These are phyloP conservation scores for Heterohyrax brucei DNA, from an alignment of 2,797 vertebrate genomes.

Conservation along the genomic window DNA sequence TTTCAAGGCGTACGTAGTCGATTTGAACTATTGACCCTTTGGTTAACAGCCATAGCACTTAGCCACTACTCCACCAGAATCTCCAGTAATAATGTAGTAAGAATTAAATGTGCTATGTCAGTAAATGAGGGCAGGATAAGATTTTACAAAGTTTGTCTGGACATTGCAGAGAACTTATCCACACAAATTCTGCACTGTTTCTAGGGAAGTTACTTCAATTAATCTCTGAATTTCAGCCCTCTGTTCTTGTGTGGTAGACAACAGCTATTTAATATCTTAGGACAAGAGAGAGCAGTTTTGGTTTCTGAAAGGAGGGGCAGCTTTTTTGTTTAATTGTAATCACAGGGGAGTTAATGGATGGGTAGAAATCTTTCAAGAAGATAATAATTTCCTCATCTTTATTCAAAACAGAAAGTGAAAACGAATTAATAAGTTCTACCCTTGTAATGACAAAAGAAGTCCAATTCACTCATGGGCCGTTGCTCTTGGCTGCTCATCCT, in stretches of 20 bases:
- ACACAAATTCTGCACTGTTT: conserved; percentile 30
- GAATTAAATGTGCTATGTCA: background rate
- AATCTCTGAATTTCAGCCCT: conserved; percentile 23
- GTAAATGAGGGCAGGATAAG: background rate
- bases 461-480: conserved; percentile 31
- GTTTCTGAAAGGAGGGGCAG: conserved; percentile 32
- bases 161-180: conserved; percentile 3
- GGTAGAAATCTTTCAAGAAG: conserved; percentile 69
- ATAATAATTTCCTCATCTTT: conserved; percentile 73
- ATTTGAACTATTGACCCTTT: too few relatives aligned
- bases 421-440: conserved; percentile 44
- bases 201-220: conserved; percentile 59
- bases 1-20: too few relatives aligned
- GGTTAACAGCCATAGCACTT: too few relatives aligned
- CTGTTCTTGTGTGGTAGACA: background rate
- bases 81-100: background rate
- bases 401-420: conserved; percentile 69
- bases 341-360: conserved; percentile 37
- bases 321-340: conserved; percentile 64
- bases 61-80: too few relatives aligned
- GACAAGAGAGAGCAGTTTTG: conserved; percentile 16
- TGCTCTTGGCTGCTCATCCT: conserved; percentile 19
- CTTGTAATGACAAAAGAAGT: conserved; percentile 2
- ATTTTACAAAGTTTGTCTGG: conserved; percentile 4
- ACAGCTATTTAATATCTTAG: conserved; percentile 39